phyloP scores from a whole-genome alignment of 2,113 vertebrate species.

The Excalfactoria chinensis region DNA sequence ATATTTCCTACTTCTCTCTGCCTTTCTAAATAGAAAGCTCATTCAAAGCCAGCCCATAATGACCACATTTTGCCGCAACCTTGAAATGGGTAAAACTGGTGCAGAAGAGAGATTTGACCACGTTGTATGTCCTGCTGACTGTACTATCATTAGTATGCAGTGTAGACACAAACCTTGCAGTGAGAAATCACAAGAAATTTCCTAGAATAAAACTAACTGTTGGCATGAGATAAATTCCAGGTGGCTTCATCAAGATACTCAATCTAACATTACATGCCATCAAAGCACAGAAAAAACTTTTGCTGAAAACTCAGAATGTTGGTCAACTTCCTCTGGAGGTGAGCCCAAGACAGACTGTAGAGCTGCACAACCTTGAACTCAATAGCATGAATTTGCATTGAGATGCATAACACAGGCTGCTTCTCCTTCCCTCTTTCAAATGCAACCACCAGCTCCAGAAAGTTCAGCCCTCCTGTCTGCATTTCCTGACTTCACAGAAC shows the following conservation, averaged over 20 bases:
- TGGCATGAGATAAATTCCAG: not conserved
- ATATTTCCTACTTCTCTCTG: not conserved
- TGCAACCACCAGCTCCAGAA: not conserved
- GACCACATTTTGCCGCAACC: not conserved
- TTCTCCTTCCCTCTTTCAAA: not conserved
- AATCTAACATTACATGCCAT: not conserved
- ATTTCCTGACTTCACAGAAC: not conserved
- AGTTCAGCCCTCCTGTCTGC: not conserved
- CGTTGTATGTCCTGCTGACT: not conserved
- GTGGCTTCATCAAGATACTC: not conserved
- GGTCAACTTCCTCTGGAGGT: not conserved
- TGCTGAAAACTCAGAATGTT: not conserved
- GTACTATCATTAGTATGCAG: not conserved
- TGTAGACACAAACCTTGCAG: not conserved
- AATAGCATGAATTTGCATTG: not conserved
- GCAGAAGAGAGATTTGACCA: not conserved
- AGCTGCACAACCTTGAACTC: not conserved
- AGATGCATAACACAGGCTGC: not conserved
- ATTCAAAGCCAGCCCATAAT: not conserved
- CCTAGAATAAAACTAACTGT: not conserved
- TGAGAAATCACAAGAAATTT: not conserved
- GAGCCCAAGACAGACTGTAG: not conserved
- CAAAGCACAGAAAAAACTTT: constrained; percentile 8
- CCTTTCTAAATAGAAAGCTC: not conserved
- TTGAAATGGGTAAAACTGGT: not conserved